These are phyloP conservation scores for Acridotheres tristis DNA, from an alignment of 2,797 vertebrate genomes.

Conservation along the genomic window DNA sequence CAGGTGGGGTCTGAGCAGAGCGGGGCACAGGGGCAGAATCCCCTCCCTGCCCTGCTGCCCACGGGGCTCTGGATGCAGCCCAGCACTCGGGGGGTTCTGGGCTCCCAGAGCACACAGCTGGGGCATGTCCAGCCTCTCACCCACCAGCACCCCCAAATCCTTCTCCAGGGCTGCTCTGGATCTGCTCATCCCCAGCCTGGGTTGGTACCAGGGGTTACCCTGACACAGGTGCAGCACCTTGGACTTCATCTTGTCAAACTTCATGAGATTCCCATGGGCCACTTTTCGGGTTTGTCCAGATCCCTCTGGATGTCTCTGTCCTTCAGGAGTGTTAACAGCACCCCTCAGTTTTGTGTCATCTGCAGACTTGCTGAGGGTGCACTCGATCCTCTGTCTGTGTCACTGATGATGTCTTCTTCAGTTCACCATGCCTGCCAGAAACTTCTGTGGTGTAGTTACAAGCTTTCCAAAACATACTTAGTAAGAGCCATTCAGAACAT, in stretches of 20 bases:
- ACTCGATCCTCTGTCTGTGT: rapidly evolving
- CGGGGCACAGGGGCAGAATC: background rate
- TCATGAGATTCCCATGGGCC: background rate
- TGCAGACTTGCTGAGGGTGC: background rate
- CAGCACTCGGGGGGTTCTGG: background rate
- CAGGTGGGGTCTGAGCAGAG: background rate
- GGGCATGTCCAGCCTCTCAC: background rate
- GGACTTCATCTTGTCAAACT: background rate
- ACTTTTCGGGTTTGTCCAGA: rapidly evolving
- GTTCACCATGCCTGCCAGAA: background rate
- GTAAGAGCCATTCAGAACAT: background rate
- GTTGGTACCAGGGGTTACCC: rapidly evolving
- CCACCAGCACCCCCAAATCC: background rate
- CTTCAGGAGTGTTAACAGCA: background rate
- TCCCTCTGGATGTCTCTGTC: background rate
- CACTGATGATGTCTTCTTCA: background rate
- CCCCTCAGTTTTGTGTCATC: background rate
- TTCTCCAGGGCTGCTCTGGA: background rate
- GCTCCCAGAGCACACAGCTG: background rate
- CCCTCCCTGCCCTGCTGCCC: background rate
- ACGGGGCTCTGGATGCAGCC: background rate
- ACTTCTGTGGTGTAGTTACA: background rate
- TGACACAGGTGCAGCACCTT: rapidly evolving
- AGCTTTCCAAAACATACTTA: background rate
- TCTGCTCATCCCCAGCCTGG: background rate